Evolutionary conservation across 2,888 invertebrate species (phyloP).

Genomic region (Orthosia gothica): DNA sequence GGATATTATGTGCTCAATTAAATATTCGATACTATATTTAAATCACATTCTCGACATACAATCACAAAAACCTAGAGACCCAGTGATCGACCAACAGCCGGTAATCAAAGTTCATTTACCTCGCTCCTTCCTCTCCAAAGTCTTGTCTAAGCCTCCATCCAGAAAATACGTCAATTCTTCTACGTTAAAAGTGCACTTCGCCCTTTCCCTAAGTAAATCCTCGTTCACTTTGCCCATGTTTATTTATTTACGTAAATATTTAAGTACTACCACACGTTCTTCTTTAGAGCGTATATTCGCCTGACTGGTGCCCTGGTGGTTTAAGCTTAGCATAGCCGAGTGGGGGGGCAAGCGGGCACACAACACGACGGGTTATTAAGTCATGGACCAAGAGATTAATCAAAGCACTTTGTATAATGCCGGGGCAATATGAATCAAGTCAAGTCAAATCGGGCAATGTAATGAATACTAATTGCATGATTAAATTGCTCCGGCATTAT

Average conservation of each 20-base stretch:
- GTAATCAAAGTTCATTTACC: constrained; percentile 72
- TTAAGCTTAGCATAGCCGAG: neutral
- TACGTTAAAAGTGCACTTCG: constrained; percentile 93
- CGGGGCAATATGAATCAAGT: too few relatives aligned
- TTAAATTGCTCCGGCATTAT: too few relatives aligned
- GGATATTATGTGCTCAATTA: neutral
- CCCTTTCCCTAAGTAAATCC: constrained; percentile 94
- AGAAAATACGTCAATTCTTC: constrained; percentile 94
- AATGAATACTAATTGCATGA: too few relatives aligned
- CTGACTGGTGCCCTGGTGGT: constrained; percentile 35
- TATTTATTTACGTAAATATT: constrained; percentile 18
- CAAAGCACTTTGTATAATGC: too few relatives aligned
- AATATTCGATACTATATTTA: neutral
- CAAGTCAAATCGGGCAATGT: too few relatives aligned
- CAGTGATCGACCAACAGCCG: neutral
- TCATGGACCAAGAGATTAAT: too few relatives aligned
- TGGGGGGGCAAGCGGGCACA: neutral
- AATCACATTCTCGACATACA: neutral
- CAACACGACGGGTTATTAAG: neutral
- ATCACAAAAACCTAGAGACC: constrained; percentile 8
- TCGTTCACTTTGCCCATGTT: constrained; percentile 90
- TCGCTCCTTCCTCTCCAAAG: constrained; percentile 91
- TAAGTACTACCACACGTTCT: constrained; percentile 18
- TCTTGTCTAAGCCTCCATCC: constrained; percentile 94
- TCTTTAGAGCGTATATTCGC: constrained; percentile 2